Evolutionary conservation across 2,113 vertebrate genomes (phyloP).

Genomic region (Grus americana): DNA sequence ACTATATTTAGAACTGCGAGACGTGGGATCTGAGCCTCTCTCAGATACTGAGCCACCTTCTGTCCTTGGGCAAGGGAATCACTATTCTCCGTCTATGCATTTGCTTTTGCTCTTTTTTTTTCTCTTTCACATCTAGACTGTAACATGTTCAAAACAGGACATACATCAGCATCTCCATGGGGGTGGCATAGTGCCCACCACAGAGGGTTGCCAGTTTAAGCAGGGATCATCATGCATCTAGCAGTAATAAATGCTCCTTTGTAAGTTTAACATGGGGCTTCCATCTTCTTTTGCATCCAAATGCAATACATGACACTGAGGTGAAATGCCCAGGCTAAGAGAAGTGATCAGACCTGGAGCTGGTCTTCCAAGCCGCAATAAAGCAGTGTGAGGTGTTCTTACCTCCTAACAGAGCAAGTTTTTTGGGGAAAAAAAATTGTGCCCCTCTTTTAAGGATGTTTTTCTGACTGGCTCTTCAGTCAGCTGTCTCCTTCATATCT

Average conservation of each 20-base stretch:
- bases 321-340: neutral
- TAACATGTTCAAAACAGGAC: neutral
- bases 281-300: neutral
- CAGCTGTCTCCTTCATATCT: neutral
- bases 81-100: neutral
- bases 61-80: neutral
- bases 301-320: neutral
- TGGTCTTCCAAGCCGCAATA: neutral
- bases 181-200: neutral
- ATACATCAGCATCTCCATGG: neutral
- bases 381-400: neutral
- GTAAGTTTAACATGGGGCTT: neutral
- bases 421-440: neutral
- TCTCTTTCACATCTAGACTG: neutral
- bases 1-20: neutral
- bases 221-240: neutral
- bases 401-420: neutral
- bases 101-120: neutral
- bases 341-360: neutral
- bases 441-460: neutral
- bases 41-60: neutral
- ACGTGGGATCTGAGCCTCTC: neutral
- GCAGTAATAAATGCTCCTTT: neutral
- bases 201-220: neutral
- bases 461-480: neutral